Conservation (phyloP, 1,140 invertebrate species). For the Steinernema khuongi region DNA sequence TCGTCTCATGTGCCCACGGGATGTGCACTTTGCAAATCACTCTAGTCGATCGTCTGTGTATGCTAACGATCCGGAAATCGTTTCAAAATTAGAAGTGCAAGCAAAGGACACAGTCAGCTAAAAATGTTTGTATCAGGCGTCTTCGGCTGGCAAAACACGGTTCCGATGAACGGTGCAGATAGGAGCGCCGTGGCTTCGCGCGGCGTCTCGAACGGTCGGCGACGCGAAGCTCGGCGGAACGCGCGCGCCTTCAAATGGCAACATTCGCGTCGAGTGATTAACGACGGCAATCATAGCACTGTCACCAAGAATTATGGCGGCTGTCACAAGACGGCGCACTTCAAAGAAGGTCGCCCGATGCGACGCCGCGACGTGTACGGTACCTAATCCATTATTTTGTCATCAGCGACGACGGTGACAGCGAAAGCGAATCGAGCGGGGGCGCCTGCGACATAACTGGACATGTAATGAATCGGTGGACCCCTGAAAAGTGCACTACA, state of each 20-base stretch:
- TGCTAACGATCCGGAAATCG: too few species aligned
- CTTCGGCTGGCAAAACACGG: too few species aligned
- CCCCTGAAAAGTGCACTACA: not conserved
- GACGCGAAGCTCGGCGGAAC: not conserved
- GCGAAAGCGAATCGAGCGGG: not conserved
- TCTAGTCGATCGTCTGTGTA: too few species aligned
- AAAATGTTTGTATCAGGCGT: too few species aligned
- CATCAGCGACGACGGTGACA: not conserved
- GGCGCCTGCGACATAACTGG: not conserved
- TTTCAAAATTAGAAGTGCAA: too few species aligned
- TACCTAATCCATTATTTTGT: conserved; percentile 17
- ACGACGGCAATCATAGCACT: conserved; percentile 15
- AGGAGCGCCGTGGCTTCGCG: not conserved
- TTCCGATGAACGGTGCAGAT: too few species aligned
- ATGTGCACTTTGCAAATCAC: too few species aligned
- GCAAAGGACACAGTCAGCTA: too few species aligned
- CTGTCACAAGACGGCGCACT: conserved; percentile 12
- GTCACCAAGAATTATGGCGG: conserved; percentile 15
- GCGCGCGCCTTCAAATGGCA: conserved; percentile 16
- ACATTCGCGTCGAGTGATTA: conserved; percentile 9
- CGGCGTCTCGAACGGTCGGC: not conserved
- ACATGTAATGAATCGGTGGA: not conserved
- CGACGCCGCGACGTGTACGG: conserved; percentile 12
- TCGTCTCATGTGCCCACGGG: too few species aligned
- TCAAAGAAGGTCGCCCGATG: conserved; percentile 6